Base-by-base conservation (phyloP, 2,797 vertebrate species). In the Malurus splendens region DNA sequence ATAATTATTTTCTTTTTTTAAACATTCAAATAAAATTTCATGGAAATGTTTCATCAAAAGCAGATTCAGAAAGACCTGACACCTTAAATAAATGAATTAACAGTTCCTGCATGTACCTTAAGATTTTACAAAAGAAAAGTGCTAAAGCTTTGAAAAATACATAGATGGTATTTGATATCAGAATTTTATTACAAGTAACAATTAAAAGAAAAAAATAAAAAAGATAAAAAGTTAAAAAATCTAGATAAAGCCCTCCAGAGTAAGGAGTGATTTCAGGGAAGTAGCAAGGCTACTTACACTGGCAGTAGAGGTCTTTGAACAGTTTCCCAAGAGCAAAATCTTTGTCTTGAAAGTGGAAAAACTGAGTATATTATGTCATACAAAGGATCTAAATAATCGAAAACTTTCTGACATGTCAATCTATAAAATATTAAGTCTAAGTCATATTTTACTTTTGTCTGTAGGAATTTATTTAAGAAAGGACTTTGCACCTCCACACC, bases 1-100 rank as follows among this genome's bases (percentile, higher is more conserved):
- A 32, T 94, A 95, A 95, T 95, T 95, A 36, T 95, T 71, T 89
- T 47, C 36, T 64, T 94, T 90, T 77, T 94, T 93, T 65, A 80
- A 76, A 51, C 28, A 61, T 85, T 85, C 39, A 80, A 65, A 30
- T 42, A 88, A 80, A 3, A 7, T 65, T 93, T 68, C 23, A 85
- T 61, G 56, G 11, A 79, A 92, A 64, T 44, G 62, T 82, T 92
- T 75, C 7, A 61, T 56, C 78, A 81, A 75, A 86, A 90, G 74
- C 45, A 77, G 28, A 56, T 84, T 90, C 47, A 84, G 71, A 90
- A 64, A 85, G 71, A 94, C 41, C 4, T 2, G 5, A 70, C 42
- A 86, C 57, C 80, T 48, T 67, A 47, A 94, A 88, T 70, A 93
- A 82, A 78, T 1, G 1, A 82, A 32, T 41, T 52, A 61, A 59